phyloP scores from a whole-genome alignment of 2,888 invertebrate genomes.

The Parasteatoda lunata region DNA sequence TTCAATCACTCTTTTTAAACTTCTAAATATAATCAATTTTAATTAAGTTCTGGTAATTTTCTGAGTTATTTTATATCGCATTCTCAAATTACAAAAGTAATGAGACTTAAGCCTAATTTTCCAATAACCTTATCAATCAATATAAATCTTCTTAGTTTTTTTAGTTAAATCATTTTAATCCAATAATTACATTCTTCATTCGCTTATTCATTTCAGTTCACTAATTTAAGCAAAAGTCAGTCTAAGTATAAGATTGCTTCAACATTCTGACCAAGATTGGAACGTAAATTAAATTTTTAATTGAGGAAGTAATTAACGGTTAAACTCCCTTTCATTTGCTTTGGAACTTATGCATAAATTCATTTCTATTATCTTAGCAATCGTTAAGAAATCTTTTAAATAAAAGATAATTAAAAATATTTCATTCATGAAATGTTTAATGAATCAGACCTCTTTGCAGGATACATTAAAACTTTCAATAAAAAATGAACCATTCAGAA shows the following conservation, averaged over 20 bases:
- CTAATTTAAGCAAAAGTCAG: not conserved
- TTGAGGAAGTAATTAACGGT: constrained; percentile 39
- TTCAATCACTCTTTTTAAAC: too few species aligned
- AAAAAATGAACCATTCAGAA: too few species aligned
- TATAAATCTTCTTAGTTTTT: not conserved
- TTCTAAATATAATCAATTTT: too few species aligned
- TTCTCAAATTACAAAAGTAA: too few species aligned
- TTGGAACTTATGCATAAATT: constrained; percentile 21
- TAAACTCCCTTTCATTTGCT: constrained; percentile 2
- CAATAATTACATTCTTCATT: not conserved
- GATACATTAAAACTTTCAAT: too few species aligned
- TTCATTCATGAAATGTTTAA: too few species aligned
- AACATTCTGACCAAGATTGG: constrained; percentile 3
- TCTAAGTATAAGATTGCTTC: not conserved
- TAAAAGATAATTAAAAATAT: too few species aligned
- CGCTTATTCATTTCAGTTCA: not conserved
- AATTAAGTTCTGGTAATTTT: too few species aligned
- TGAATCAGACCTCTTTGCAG: too few species aligned
- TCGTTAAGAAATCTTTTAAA: not conserved
- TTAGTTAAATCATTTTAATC: not conserved
- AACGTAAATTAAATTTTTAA: constrained; percentile 41
- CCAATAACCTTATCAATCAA: not conserved
- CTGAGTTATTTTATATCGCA: too few species aligned
- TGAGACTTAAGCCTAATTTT: not conserved
- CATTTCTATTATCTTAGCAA: constrained; percentile 6